Base-by-base conservation (phyloP, 2,797 vertebrate species). In the Alectoris magna region DNA sequence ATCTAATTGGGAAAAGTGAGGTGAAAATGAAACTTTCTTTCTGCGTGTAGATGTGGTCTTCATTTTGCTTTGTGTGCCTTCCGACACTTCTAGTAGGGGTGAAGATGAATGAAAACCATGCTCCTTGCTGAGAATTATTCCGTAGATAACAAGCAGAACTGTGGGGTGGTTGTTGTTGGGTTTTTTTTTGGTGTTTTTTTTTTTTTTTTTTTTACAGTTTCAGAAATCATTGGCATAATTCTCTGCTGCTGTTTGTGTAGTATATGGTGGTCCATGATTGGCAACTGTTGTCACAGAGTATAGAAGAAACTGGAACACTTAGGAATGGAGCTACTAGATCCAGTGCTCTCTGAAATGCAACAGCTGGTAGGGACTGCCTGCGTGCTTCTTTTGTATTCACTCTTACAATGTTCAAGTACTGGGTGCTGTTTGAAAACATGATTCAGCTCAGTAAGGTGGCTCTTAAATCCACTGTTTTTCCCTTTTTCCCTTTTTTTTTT, bases 191-290 rank as follows among this genome's bases (percentile, higher is more conserved):
- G 34, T 34, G 39, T 39, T 9, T 39, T 39, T 10, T 39, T 39
- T 41, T 41, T 41, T 80, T 88, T 66, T 85, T 46, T 36, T 6
- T 70, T 83, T 62, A 85, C 29, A 2, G 41, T 36, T 70, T 29
- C 29, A 9, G 66, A 73, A 85, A 14, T 55, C 27, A 4, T 6
- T 41, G 53, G 11, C 6, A 10, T 3, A 41, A 26, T 69, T 39
- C 36, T 72, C 31, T 67, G 63, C 76, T 59, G 3, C 53, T 29
- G 14, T 36, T 55, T 0, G 1, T 2, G 46, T 51, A 24, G 31
- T 5, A 2, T 7, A 2, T 13, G 14, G 26, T 36, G 79, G 3
- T 18, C 27, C 12, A 1, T 0, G 0, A 22, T n/a, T 79, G 60
- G 23, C 71, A 36, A 3, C 16, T 10, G 68, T 19, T 34, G 39